These are phyloP conservation scores for Pandemis cinnamomeana DNA, from an alignment of 2,888 invertebrate species.

Conservation along the genomic window DNA sequence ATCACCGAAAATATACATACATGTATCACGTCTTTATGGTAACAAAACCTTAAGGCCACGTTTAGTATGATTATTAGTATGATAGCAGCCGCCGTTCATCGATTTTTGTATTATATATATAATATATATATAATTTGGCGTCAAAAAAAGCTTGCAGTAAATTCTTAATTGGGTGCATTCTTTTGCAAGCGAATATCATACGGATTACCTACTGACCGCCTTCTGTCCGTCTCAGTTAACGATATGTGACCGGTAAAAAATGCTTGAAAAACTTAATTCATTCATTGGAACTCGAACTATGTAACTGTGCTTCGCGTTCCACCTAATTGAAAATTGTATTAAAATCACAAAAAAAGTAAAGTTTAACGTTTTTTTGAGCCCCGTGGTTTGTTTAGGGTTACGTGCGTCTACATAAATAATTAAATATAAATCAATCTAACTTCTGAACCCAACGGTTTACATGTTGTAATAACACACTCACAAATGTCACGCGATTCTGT, in stretches of 20 bases:
- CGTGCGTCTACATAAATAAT: too few species aligned
- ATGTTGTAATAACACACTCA: background rate
- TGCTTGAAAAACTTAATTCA: background rate
- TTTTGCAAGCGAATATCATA: background rate
- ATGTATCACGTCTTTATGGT: too few species aligned
- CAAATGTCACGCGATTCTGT: background rate
- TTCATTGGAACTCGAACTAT: background rate
- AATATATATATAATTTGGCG: too few species aligned
- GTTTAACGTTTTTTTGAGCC: too few species aligned
- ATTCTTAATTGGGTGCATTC: background rate
- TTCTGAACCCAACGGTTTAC: too few species aligned
- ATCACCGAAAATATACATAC: too few species aligned
- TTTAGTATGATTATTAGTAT: too few species aligned
- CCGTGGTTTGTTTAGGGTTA: too few species aligned
- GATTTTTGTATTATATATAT: too few species aligned
- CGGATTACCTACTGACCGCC: conserved; percentile 20
- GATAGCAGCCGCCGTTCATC: background rate
- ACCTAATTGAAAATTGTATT: background rate
- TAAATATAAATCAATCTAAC: too few species aligned
- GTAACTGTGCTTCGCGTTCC: background rate
- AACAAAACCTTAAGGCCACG: too few species aligned
- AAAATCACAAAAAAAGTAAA: background rate
- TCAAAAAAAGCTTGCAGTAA: background rate
- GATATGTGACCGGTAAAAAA: background rate
- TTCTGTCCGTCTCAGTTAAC: conserved; percentile 12